Evolutionary conservation across 2,888 invertebrate genomes (phyloP), one percentile per base, ranked within the genome.

Genomic region (Nomada flava): DNA sequence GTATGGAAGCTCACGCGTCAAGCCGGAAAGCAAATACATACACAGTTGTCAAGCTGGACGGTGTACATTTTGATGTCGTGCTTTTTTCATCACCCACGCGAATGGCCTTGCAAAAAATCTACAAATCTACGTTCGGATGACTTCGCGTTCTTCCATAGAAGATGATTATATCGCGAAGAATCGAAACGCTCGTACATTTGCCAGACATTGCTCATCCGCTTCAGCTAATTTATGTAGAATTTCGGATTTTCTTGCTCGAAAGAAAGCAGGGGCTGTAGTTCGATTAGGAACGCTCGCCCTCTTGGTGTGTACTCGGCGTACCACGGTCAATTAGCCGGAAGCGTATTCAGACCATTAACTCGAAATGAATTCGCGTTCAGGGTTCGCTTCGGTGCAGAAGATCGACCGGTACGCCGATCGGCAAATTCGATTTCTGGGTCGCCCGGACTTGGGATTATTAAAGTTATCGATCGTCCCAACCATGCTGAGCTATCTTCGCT

Each of bases 351-450:
- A 75, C 86, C 86, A 88, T 90, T 89, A 90, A 84, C 80, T 85
- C 82, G 86, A 86, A 89, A 89, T 90, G 88, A 89, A 89, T 90
- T 87, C 85, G 74, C 88, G 79, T 89, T 89, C 83, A 86, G 80
- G 73, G 74, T 70, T 72, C 72, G 79, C 69, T 47, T 42, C 26
- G 23, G 60, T 67, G 59, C 65, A 44, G 75, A 69, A 72, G 76
- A 71, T 63, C 69, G 82, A 82, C 78, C 77, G 84, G 81, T 73
- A 84, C 86, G 83, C 88, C 84, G 75, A 81, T 87, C 80, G 76
- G 85, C 77, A 88, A 88, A 87, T 86, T 86, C 87, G 88, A 88
- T 87, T 88, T 88, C 85, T 73, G 52, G 78, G 47, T 55, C 76
- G 76, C 60, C 53, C 65, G 36, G 36, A 67, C 77, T 55, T 73